Conservation (phyloP, 2,797 vertebrate species). For the Paguma larvata region DNA sequence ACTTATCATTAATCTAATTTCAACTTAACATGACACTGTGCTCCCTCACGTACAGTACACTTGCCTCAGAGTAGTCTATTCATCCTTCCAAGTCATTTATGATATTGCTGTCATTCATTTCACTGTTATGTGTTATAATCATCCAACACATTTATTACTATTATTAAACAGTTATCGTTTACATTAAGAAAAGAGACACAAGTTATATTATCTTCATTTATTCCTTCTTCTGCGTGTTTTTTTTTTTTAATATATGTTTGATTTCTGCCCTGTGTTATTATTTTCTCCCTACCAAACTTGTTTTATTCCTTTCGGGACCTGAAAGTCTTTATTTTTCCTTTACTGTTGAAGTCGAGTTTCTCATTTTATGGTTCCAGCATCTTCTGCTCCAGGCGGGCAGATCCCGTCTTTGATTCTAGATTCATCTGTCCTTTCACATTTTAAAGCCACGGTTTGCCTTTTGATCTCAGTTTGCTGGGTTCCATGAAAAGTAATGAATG, state of each 20-base stretch:
- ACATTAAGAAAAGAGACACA: background rate
- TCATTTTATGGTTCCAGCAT: background rate
- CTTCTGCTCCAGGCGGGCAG: background rate
- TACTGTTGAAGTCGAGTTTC: background rate
- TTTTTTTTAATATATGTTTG: background rate
- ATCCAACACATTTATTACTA: background rate
- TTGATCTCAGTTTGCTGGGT: background rate
- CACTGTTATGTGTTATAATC: background rate
- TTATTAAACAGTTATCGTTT: background rate
- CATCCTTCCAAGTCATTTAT: background rate
- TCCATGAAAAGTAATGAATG: background rate
- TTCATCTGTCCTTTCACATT: background rate
- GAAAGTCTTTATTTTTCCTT: background rate
- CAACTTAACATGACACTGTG: background rate
- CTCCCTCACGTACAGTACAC: background rate
- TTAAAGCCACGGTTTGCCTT: background rate
- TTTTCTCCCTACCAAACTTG: background rate
- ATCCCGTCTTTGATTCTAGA: background rate
- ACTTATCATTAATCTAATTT: background rate
- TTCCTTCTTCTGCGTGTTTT: background rate
- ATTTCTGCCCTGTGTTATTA: background rate
- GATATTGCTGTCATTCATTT: background rate
- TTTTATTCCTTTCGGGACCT: background rate
- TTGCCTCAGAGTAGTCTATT: background rate
- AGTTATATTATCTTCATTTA: background rate